Percentiles rank a stretch among this genome's conserved stretches.
Evolutionary conservation across 2,888 invertebrate genomes (phyloP).

Genomic region (Pollenia angustigena): DNA sequence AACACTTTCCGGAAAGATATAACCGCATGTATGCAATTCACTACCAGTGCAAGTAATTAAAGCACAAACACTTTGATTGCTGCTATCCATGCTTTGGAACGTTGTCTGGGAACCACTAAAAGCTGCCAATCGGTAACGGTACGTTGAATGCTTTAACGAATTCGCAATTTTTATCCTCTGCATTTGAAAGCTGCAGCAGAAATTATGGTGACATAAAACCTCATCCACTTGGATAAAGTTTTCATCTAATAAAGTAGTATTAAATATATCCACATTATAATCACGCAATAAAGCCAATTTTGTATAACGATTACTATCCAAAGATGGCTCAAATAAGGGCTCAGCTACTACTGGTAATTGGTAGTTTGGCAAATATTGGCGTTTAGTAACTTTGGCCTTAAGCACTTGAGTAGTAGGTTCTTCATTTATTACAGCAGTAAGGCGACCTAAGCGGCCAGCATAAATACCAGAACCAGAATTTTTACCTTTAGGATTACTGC

Average conservation of each 20-base stretch:
- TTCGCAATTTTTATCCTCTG: conserved; percentile 66
- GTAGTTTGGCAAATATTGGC: conserved; percentile 5
- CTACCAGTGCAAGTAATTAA: conserved; percentile 84
- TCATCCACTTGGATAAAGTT: conserved; percentile 67
- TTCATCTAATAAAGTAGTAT: conserved; percentile 73
- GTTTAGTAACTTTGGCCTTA: conserved; percentile 80
- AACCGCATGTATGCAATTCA: conserved; percentile 83
- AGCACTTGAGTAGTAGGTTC: conserved; percentile 75
- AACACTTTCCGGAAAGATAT: conserved; percentile 75
- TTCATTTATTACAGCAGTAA: conserved; percentile 78
- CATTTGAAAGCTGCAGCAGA: conserved; percentile 83
- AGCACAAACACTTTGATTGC: conserved; percentile 84
- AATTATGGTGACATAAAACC: conserved; percentile 66
- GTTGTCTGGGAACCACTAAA: conserved; percentile 78
- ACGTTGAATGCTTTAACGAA: conserved; percentile 75
- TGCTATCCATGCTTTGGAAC: conserved; percentile 82
- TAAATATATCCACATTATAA: conserved; percentile 79
- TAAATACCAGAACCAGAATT: conserved; percentile 88
- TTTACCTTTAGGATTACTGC: conserved; percentile 84
- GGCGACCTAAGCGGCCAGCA: conserved; percentile 81
- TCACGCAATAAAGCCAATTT: conserved; percentile 77
- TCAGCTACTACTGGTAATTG: conserved; percentile 68
- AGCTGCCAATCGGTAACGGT: conserved; percentile 79
- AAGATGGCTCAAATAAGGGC: conserved; percentile 74
- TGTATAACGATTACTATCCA: conserved; percentile 75